Evolutionary conservation across 2,113 vertebrate genomes (phyloP).

Genomic region (Cervus canadensis): DNA sequence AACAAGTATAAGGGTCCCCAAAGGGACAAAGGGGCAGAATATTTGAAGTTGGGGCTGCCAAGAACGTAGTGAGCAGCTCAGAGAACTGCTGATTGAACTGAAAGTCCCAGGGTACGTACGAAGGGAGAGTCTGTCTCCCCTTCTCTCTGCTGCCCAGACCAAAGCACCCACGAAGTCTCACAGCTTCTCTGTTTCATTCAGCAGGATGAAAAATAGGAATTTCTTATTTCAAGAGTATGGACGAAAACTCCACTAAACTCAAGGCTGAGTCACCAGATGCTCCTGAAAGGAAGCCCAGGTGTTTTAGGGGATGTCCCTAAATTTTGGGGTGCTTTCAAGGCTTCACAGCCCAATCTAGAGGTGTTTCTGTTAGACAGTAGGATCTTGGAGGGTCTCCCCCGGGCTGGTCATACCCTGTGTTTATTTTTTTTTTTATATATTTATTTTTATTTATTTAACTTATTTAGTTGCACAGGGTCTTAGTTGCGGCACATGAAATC

Average conservation of each 20-base stretch:
- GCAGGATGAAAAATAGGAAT: not conserved
- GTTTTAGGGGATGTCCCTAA: not conserved
- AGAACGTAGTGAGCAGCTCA: not conserved
- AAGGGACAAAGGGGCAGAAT: not conserved
- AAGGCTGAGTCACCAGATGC: not conserved
- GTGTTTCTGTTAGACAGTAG: not conserved
- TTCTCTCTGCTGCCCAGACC: not conserved
- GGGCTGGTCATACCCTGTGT: not conserved
- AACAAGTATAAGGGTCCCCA: not conserved
- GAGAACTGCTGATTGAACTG: not conserved
- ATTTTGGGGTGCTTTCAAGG: not conserved
- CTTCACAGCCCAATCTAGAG: not conserved
- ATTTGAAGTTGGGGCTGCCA: not conserved
- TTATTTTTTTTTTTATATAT: not conserved
- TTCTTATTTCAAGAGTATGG: not conserved
- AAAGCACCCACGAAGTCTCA: not conserved
- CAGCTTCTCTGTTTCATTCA: not conserved
- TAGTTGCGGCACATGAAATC: no score
- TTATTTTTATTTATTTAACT: no score
- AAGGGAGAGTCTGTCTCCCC: not conserved
- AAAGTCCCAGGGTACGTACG: not conserved
- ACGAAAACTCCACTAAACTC: not conserved
- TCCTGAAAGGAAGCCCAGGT: not conserved
- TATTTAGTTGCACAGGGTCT: no score
- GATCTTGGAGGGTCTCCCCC: not conserved